These are phyloP conservation scores for Helicoverpa armigera DNA, from an alignment of 1,140 invertebrate species.

Conservation along the genomic window DNA sequence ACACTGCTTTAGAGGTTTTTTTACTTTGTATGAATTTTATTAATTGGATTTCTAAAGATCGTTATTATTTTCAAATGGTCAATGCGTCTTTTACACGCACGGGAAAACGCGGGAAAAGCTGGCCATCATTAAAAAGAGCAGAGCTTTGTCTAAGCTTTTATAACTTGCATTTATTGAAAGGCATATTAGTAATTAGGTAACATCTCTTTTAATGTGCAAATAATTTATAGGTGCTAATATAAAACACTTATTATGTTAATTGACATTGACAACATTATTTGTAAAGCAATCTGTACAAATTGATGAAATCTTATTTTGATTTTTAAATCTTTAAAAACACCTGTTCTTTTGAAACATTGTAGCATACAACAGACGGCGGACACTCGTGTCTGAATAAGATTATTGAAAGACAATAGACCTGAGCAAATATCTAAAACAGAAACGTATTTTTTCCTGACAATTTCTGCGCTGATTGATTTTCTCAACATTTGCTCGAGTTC, in stretches of 20 bases:
- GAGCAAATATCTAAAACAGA: neutral
- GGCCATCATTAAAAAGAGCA: too few relatives aligned
- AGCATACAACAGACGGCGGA: neutral
- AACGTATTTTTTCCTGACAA: conserved; percentile 32
- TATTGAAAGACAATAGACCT: conserved; percentile 10
- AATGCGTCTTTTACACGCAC: too few relatives aligned
- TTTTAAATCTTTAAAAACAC: conserved; percentile 10
- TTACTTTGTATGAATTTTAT: too few relatives aligned
- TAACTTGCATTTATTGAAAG: too few relatives aligned
- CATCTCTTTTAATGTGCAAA: neutral
- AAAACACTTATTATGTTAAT: neutral
- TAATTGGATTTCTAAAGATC: too few relatives aligned
- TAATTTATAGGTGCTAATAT: neutral
- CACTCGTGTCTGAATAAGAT: neutral
- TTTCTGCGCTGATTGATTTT: conserved; percentile 70
- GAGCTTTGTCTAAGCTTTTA: too few relatives aligned
- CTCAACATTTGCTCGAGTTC: conserved; percentile 73
- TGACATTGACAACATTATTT: conserved; percentile 6
- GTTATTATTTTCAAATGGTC: too few relatives aligned
- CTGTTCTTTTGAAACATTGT: conserved; percentile 13
- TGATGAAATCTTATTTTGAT: neutral
- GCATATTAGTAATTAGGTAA: neutral
- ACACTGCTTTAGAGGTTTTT: too few relatives aligned
- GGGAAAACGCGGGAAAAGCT: too few relatives aligned
- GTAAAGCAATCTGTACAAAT: conserved; percentile 28